Percentiles rank a stretch among this genome's conserved stretches.
phyloP scores from a whole-genome alignment of 2,113 vertebrate species.

The Pseudopipra pipra region DNA sequence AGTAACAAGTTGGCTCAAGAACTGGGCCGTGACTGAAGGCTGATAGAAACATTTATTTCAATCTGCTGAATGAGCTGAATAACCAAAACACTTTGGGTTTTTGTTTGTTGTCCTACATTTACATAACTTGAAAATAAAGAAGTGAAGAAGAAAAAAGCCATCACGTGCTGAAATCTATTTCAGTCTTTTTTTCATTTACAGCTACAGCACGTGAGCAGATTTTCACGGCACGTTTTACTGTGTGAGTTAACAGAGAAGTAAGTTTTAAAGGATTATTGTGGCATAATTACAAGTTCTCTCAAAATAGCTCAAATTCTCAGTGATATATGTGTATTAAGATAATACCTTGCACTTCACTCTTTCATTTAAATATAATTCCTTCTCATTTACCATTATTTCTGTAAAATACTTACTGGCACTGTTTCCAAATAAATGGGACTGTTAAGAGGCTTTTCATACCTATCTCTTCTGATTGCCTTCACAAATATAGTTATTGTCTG shows the following conservation, averaged over 20 bases:
- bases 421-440: neutral
- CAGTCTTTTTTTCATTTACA: neutral
- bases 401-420: neutral
- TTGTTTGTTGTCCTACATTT: neutral
- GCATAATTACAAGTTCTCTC: neutral
- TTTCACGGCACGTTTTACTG: neutral
- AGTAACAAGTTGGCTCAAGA: neutral
- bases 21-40: neutral
- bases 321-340: neutral
- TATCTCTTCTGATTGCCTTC: neutral
- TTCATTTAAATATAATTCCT: neutral
- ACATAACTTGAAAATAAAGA: neutral
- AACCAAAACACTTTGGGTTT: neutral
- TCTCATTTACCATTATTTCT: neutral
- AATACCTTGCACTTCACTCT: neutral
- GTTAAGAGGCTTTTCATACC: neutral
- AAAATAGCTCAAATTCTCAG: neutral
- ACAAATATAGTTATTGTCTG: neutral
- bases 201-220: neutral
- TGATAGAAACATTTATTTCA: neutral
- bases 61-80: neutral
- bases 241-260: neutral
- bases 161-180: neutral
- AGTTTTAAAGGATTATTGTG: neutral
- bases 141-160: neutral